These are phyloP conservation scores for Turritopsis rubra DNA, from an alignment of 30 jellyfish, hydroid and myxozoan genomes.

Conservation along the genomic window DNA sequence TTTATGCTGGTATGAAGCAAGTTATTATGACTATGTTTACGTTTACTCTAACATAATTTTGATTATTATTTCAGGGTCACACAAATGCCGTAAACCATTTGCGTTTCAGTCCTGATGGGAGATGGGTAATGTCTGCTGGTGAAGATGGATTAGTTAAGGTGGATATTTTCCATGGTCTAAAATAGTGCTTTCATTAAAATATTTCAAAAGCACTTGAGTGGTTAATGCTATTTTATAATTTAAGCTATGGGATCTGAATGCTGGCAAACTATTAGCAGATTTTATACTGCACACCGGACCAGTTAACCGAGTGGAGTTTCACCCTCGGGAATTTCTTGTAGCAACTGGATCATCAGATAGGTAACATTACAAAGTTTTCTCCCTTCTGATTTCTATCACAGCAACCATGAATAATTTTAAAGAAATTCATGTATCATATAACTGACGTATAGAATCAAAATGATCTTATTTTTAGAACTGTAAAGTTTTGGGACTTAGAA, in stretches of 20 bases:
- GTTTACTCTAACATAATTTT: too few relatives aligned
- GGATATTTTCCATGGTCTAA: background rate
- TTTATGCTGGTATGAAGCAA: too few relatives aligned
- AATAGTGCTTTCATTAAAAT: background rate
- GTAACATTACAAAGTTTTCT: slow-evolving; percentile 42
- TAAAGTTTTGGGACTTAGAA: slow-evolving; percentile 87
- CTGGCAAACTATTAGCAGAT: slow-evolving; percentile 88
- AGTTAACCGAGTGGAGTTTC: slow-evolving; percentile 81
- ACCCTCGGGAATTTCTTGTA: slow-evolving; percentile 85
- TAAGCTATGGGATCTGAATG: slow-evolving; percentile 96
- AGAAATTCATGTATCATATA: too few relatives aligned
- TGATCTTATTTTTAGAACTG: slow-evolving; percentile 73
- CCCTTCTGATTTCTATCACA: too few relatives aligned
- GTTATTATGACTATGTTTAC: too few relatives aligned
- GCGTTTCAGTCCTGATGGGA: slow-evolving; percentile 97
- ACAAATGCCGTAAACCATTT: slow-evolving; percentile 76
- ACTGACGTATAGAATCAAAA: slow-evolving; percentile 32
- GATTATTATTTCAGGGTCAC: slow-evolving; percentile 71
- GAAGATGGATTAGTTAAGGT: slow-evolving; percentile 97
- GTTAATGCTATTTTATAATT: background rate
- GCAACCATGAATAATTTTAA: slow-evolving; percentile 1
- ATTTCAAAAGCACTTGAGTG: background rate
- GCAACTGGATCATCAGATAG: slow-evolving; percentile 96
- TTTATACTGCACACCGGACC: slow-evolving; percentile 80
- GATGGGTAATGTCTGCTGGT: slow-evolving; percentile 99